Evolutionary conservation across 1,140 invertebrate genomes (phyloP).

Genomic region (Conopomorpha cramerella): DNA sequence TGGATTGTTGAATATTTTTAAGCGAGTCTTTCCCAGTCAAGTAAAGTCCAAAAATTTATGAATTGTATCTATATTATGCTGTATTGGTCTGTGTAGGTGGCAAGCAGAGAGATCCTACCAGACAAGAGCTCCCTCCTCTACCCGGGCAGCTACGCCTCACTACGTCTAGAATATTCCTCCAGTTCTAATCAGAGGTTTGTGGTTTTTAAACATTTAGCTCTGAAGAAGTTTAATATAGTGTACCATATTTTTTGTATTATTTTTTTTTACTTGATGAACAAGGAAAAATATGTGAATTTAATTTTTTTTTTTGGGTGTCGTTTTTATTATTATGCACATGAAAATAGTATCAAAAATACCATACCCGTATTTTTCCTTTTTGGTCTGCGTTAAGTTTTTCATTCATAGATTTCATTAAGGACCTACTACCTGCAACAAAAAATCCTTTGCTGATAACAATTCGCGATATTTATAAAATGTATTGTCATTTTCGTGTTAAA

Average conservation of each 20-base stretch:
- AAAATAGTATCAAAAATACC: no score
- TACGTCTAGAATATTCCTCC: slow-evolving; percentile 40
- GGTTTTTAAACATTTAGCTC: background rate
- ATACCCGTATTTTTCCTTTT: no score
- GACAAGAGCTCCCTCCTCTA: slow-evolving; percentile 36
- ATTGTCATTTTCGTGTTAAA: no score
- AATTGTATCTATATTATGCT: background rate
- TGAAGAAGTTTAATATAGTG: background rate
- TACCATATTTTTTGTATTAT: background rate
- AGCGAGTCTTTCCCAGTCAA: background rate
- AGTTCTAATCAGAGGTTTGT: slow-evolving; percentile 41
- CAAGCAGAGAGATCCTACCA: slow-evolving; percentile 39
- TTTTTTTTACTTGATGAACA: background rate
- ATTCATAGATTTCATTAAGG: no score
- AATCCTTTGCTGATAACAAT: no score
- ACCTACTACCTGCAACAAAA: no score
- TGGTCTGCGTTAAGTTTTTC: no score
- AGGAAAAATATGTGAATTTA: background rate
- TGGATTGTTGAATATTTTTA: background rate
- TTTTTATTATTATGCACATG: no score
- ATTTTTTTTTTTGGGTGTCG: background rate
- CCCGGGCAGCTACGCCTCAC: slow-evolving; percentile 28
- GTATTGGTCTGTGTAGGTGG: slow-evolving; percentile 15
- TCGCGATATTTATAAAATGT: no score
- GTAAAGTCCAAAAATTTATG: background rate